A percentile compares a stretch with the other conserved stretches of the same genome.
phyloP scores from a whole-genome alignment of 2,888 invertebrate species.

The Epirrhoe tristata region DNA sequence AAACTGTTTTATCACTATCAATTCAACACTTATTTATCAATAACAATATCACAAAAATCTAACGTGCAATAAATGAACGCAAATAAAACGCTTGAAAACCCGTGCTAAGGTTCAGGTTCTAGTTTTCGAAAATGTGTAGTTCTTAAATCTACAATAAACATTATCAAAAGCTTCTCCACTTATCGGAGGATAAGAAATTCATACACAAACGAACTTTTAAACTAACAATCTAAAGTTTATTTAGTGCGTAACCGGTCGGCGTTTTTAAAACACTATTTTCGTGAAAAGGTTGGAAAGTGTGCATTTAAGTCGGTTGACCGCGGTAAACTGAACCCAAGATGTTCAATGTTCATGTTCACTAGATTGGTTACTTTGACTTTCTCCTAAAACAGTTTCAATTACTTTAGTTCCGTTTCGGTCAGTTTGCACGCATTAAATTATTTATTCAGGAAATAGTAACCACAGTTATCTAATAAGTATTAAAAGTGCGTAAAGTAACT shows the following conservation, averaged over 20 bases:
- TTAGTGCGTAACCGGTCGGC: background rate
- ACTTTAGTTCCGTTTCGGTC: slow-evolving; percentile 30
- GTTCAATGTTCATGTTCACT: slow-evolving; percentile 54
- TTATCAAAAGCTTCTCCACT: no score
- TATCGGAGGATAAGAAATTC: no score
- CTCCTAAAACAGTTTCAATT: slow-evolving; percentile 61
- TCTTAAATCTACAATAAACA: no score
- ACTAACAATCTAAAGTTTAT: background rate
- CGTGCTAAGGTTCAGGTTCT: background rate
- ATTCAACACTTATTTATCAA: background rate
- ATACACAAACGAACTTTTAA: background rate
- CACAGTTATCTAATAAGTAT: slow-evolving; percentile 30
- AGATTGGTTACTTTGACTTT: slow-evolving; percentile 67
- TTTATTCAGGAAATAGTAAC: slow-evolving; percentile 28
- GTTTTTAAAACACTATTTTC: background rate
- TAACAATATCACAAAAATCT: background rate
- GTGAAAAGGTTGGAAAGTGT: slow-evolving; percentile 8
- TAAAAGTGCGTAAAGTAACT: background rate
- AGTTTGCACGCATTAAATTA: slow-evolving; percentile 33
- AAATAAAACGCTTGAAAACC: background rate
- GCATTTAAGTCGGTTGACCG: slow-evolving; percentile 40
- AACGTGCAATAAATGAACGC: background rate
- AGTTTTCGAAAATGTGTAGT: background rate
- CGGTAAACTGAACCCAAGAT: slow-evolving; percentile 49
- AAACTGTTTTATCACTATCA: background rate